Evolutionary conservation across 2,888 invertebrate genomes (phyloP).

Genomic region (Meloe dianella): DNA sequence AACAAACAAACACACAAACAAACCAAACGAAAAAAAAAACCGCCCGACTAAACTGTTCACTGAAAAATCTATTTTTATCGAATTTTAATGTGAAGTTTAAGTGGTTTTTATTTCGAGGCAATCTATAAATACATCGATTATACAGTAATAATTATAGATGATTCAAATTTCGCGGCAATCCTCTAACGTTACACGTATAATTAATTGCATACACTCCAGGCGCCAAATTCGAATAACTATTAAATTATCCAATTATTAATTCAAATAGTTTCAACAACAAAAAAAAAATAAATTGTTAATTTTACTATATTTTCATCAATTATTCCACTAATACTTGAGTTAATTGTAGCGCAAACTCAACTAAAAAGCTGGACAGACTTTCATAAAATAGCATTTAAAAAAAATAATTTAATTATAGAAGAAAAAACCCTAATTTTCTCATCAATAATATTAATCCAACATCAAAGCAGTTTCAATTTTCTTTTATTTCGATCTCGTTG

Average conservation of each 20-base stretch:
- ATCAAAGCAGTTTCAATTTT: neutral
- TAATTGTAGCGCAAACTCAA: neutral
- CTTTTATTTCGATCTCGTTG: neutral
- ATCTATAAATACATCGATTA: neutral
- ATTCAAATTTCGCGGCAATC: neutral
- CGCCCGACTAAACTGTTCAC: neutral
- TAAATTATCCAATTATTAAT: too few species aligned
- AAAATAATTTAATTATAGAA: too few species aligned
- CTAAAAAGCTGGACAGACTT: too few species aligned
- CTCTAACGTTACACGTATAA: neutral
- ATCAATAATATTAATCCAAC: neutral
- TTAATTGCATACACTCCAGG: neutral
- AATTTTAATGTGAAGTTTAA: neutral
- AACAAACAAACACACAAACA: too few species aligned
- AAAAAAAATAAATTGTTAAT: too few species aligned
- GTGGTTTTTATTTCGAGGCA: neutral
- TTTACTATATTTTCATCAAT: too few species aligned
- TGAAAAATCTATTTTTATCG: neutral
- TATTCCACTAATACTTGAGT: too few species aligned
- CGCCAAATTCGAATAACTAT: too few species aligned
- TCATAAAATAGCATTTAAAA: too few species aligned
- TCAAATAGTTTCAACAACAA: too few species aligned
- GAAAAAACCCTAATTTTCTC: neutral
- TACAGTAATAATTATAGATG: neutral
- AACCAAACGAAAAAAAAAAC: too few species aligned